Conservation (phyloP, 2,797 vertebrate species). For the Vultur gryphus region DNA sequence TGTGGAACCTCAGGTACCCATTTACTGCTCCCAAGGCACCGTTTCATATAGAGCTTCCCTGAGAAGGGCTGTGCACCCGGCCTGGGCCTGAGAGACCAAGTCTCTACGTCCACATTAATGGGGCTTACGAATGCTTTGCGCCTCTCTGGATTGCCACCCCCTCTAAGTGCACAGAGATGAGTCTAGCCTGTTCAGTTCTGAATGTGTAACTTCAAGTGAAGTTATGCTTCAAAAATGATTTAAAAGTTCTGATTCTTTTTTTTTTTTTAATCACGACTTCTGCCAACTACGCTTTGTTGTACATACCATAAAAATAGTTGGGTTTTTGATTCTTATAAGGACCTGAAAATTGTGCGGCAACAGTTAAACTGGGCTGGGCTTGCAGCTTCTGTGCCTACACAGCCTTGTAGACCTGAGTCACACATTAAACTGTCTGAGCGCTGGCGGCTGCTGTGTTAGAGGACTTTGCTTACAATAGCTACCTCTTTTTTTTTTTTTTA, state of each 20-base stretch:
- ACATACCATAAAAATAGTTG: rapidly evolving
- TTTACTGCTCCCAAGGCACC: not conserved
- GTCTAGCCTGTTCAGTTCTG: not conserved
- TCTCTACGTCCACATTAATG: rapidly evolving
- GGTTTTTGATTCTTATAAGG: not conserved
- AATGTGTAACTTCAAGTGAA: not conserved
- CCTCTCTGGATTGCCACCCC: not conserved
- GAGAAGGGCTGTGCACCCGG: rapidly evolving
- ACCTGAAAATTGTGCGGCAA: not conserved
- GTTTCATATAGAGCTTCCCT: not conserved
- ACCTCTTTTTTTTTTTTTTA: not conserved
- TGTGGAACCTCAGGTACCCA: not conserved
- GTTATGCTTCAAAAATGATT: not conserved
- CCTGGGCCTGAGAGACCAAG: rapidly evolving
- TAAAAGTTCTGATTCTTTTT: not conserved
- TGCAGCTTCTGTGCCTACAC: not conserved
- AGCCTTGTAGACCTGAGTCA: conserved; percentile 12
- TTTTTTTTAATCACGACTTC: not conserved
- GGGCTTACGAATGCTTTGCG: not conserved
- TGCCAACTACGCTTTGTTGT: rapidly evolving
- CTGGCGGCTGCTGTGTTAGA: not conserved
- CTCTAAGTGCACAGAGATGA: not conserved
- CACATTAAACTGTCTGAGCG: not conserved
- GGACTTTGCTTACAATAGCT: not conserved
- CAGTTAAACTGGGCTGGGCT: not conserved